Percentiles rank a stretch among this genome's conserved stretches.
phyloP scores from a whole-genome alignment of 2,888 invertebrate species.

The Ophion obscuratus region DNA sequence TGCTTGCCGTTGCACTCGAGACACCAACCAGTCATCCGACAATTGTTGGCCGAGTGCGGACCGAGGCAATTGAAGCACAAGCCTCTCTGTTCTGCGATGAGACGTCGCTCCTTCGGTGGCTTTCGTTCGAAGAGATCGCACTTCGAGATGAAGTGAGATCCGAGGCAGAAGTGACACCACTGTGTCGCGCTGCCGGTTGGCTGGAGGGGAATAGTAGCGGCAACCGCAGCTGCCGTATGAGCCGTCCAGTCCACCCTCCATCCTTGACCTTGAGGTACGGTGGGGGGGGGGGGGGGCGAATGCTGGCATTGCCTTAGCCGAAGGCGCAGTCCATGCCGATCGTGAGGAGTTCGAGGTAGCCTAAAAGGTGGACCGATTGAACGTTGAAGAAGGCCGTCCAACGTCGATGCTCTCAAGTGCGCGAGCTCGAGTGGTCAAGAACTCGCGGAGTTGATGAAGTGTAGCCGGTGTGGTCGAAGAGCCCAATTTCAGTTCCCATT shows the following conservation, averaged over 20 bases:
- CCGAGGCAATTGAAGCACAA: conserved; percentile 29
- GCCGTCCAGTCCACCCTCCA: background rate
- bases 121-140: background rate
- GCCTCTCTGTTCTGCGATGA: background rate
- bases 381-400: too few species aligned
- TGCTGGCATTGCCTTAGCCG: background rate
- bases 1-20: conserved; percentile 16
- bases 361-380: too few species aligned
- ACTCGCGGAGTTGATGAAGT: too few species aligned
- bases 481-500: too few species aligned
- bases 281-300: background rate
- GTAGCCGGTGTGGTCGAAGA: too few species aligned
- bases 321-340: background rate
- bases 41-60: conserved; percentile 14
- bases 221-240: background rate
- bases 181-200: background rate
- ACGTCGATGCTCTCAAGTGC: too few species aligned
- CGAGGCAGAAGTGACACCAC: conserved; percentile 3
- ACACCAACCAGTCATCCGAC: conserved; percentile 3
- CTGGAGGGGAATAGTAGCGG: background rate
- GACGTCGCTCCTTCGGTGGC: background rate
- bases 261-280: background rate
- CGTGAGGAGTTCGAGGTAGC: too few species aligned
- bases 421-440: too few species aligned
- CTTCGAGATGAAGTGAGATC: background rate